Evolutionary conservation across 2,888 invertebrate species (phyloP).

Genomic region (Cataglyphis albicans): DNA sequence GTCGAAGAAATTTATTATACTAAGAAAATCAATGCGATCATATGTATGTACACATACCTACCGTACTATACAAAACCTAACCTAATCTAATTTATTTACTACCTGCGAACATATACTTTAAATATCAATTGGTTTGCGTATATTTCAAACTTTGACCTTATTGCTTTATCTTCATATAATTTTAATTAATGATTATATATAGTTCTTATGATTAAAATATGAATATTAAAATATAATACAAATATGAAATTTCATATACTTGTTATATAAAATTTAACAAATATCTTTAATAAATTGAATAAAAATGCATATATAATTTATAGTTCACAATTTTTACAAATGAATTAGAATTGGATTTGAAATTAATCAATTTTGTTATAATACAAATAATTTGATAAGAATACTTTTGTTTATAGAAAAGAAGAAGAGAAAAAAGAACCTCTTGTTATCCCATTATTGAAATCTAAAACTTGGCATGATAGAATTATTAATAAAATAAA

Average conservation of each 20-base stretch:
- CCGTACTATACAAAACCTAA: constrained; percentile 35
- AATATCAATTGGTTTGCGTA: background rate
- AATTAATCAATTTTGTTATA: background rate
- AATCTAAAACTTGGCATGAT: constrained; percentile 82
- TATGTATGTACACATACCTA: background rate
- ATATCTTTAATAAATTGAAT: constrained; percentile 1
- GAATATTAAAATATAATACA: background rate
- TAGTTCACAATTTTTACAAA: background rate
- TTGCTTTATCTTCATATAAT: background rate
- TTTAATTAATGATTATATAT: background rate
- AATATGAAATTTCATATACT: background rate
- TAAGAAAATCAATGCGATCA: background rate
- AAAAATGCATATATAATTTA: background rate
- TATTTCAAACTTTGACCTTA: constrained; percentile 1
- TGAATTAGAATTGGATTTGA: background rate
- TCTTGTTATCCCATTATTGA: constrained; percentile 89
- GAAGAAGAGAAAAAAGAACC: constrained; percentile 87
- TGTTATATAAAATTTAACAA: background rate
- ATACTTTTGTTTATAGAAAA: constrained; percentile 85
- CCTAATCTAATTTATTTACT: constrained; percentile 46
- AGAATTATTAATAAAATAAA: constrained; percentile 87
- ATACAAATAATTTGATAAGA: background rate
- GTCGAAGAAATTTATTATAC: constrained; percentile 76
- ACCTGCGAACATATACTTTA: background rate
- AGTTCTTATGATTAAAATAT: background rate